phyloP scores from a whole-genome alignment of 2,113 vertebrate genomes.

The Pituophis catenifer region DNA sequence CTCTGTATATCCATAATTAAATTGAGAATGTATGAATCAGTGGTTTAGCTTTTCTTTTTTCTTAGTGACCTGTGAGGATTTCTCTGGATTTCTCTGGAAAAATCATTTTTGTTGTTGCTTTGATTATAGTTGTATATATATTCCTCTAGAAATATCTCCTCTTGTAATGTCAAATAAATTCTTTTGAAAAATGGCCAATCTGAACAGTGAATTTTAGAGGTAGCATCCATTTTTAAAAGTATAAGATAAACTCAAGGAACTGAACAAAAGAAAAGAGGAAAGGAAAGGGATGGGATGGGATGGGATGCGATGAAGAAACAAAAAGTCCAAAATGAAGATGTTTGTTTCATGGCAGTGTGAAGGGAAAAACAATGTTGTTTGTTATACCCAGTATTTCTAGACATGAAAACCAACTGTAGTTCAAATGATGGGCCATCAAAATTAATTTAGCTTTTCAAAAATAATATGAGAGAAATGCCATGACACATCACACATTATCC shows the following conservation, averaged over 20 bases:
- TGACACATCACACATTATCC: not conserved
- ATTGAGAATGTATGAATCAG: slow-evolving; percentile 48
- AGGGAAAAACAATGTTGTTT: not conserved
- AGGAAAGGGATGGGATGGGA: not conserved
- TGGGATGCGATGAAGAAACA: not conserved
- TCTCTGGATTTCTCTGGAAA: slow-evolving; percentile 47
- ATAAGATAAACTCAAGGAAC: slow-evolving; percentile 39
- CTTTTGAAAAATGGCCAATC: slow-evolving; percentile 63
- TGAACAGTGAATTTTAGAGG: slow-evolving; percentile 41
- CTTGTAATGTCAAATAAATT: slow-evolving; percentile 27
- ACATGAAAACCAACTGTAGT: not conserved
- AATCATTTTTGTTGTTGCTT: slow-evolving; percentile 45
- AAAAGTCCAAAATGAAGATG: not conserved
- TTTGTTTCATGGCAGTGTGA: not conserved
- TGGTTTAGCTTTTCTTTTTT: slow-evolving; percentile 49
- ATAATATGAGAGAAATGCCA: rapidly evolving
- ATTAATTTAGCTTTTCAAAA: not conserved
- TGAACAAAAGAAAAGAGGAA: slow-evolving; percentile 4
- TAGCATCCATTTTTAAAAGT: slow-evolving; percentile 48
- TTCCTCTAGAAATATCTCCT: slow-evolving; percentile 42
- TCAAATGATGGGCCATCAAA: not conserved
- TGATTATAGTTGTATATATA: slow-evolving; percentile 39
- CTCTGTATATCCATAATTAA: slow-evolving; percentile 32
- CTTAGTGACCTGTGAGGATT: slow-evolving; percentile 40
- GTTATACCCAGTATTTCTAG: not conserved